Percentiles rank a stretch among this genome's conserved stretches.
Conservation (phyloP, 2,797 vertebrate species). For the Hydrocynus forskahlii region DNA sequence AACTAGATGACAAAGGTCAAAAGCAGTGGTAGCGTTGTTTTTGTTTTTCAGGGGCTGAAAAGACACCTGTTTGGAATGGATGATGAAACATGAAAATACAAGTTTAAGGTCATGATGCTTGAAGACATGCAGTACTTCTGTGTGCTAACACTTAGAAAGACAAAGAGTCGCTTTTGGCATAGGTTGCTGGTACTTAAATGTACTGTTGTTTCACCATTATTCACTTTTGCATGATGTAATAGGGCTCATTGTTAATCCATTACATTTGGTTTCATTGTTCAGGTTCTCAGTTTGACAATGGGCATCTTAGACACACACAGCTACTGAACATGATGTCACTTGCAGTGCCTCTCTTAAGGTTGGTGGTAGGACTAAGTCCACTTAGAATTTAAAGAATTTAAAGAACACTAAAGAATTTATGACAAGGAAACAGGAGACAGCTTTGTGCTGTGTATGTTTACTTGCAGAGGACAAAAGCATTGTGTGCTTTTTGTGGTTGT, state of each 20-base stretch:
- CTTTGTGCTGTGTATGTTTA: background rate
- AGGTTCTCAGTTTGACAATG: background rate
- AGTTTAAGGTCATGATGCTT: too few species aligned
- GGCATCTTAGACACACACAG: background rate
- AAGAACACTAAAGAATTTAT: constrained; percentile 22
- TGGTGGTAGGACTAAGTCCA: background rate
- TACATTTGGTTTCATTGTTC: background rate
- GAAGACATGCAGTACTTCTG: background rate
- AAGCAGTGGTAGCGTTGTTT: too few species aligned
- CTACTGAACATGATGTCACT: background rate
- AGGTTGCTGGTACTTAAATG: background rate
- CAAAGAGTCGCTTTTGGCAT: background rate
- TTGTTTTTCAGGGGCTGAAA: too few species aligned
- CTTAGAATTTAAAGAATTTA: too few species aligned
- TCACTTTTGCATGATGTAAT: background rate
- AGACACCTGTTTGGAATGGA: too few species aligned
- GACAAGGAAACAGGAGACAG: background rate
- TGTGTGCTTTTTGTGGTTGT: background rate
- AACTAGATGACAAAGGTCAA: too few species aligned
- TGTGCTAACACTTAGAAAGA: background rate
- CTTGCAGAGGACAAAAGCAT: constrained; percentile 7
- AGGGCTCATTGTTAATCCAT: background rate
- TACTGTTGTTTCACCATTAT: background rate
- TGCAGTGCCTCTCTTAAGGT: background rate
- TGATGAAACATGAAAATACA: too few species aligned